Evolutionary conservation across 92 coral and sea anemone species (phyloP).

Genomic region (Pocillopora meandrina): DNA sequence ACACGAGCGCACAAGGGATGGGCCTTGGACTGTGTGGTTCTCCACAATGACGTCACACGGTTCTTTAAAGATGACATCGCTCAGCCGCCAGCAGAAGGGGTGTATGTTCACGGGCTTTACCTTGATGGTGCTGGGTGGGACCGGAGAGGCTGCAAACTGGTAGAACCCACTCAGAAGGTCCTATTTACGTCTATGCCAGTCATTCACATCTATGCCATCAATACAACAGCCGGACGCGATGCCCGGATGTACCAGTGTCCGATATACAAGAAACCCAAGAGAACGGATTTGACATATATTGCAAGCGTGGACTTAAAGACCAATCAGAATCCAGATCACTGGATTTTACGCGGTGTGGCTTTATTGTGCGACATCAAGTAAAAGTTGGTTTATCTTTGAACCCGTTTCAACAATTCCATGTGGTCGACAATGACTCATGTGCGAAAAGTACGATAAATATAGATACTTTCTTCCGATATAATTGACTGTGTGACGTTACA

Average conservation of each 20-base stretch:
- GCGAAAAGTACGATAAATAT: background rate
- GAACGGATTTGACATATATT: constrained; percentile 95
- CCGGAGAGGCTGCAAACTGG: constrained; percentile 91
- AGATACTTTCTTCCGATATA: background rate
- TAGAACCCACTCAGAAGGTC: constrained; percentile 93
- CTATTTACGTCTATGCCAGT: constrained; percentile 96
- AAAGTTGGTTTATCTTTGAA: background rate
- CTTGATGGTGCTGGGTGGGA: constrained; percentile 99
- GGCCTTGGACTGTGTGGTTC: constrained; percentile 96
- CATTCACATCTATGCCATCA: constrained; percentile 96
- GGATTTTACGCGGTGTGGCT: constrained; percentile 99
- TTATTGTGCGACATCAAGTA: constrained; percentile 94
- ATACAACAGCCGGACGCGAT: constrained; percentile 93
- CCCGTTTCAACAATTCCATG: background rate
- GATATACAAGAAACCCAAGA: constrained; percentile 95
- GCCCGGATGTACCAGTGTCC: constrained; percentile 98
- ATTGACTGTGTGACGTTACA: constrained; percentile 2
- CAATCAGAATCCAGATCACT: constrained; percentile 99
- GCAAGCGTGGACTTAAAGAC: constrained; percentile 98
- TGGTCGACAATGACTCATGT: background rate
- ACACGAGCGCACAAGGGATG: constrained; percentile 99
- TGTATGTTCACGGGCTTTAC: constrained; percentile 90
- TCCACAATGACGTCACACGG: constrained; percentile 96
- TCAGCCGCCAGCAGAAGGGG: constrained; percentile 95
- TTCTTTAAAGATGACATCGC: constrained; percentile 95